phyloP scores from a whole-genome alignment of 2,113 vertebrate genomes.

The Nicator chloris region DNA sequence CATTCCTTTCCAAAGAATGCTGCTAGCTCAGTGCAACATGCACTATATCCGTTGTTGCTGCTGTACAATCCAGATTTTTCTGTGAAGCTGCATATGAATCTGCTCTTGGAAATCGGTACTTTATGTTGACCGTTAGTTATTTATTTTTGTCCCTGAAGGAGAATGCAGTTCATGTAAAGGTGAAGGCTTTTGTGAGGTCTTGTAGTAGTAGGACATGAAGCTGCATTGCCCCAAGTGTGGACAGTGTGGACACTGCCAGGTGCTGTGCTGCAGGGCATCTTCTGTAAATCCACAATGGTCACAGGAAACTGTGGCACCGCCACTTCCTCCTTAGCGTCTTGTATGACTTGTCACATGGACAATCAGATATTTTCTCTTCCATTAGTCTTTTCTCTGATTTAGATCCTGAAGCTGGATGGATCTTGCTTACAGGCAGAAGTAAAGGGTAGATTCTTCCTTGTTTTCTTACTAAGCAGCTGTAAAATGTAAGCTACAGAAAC shows the following conservation, averaged over 20 bases:
- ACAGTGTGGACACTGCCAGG: background rate
- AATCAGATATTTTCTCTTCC: background rate
- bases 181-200: background rate
- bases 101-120: background rate
- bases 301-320: background rate
- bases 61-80: background rate
- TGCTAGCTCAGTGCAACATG: background rate
- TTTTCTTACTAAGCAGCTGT: background rate
- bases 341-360: background rate
- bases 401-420: background rate
- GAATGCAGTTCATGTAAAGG: background rate
- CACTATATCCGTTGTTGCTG: background rate
- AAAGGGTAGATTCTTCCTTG: background rate
- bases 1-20: conserved; percentile 10
- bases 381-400: background rate
- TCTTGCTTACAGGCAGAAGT: background rate
- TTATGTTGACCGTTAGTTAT: background rate
- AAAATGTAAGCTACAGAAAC: background rate
- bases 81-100: background rate
- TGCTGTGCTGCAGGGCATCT: background rate
- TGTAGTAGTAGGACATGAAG: background rate
- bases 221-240: background rate
- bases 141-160: background rate
- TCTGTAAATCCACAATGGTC: background rate
- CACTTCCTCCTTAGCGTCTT: background rate